Base-by-base conservation (phyloP, 2,797 vertebrate species). In the Characodon lateralis region DNA sequence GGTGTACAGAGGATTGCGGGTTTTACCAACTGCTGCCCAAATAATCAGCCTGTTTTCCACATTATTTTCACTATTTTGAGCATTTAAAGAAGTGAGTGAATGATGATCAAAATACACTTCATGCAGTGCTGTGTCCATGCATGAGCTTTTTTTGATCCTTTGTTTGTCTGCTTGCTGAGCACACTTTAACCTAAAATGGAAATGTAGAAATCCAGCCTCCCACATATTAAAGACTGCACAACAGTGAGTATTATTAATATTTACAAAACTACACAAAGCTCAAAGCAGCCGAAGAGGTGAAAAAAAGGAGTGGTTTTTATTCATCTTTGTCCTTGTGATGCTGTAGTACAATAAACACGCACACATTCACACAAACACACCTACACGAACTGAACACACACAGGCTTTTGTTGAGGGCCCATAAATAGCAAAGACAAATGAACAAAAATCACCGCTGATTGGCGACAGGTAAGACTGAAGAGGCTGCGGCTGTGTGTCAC, bases 401-500 rank as follows among this genome's bases (percentile, higher is more conserved):
- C 24, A 73, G 53, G 82, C 88, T 88, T 91, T 90, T 92, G 86
- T 92, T 91, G 83, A 81, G 78, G 66, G 69, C 41, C 76, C 78
- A 78, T 88, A 87, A 91, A 91, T 81, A 88, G 84, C 3, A 8
- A 77, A 88, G 83, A 91, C 83, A 90, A 89, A 88, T 88, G 84
- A 89, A 89, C 81, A 89, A 88, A 92, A 92, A 89, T 90, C 86
- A 84, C 73, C 6, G 16, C 81, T 90, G 88, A 90, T 86, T 90
- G 89, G 79, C 65, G 87, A 89, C 90, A 90, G 91, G 88, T 92
- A 93, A 84, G 83, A 89, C 85, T 89, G 85, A 89, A 89, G 87
- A 87, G 86, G 77, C 71, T 77, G 74, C 12, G 72, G 55, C 80
- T 85, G 85, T 84, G 84, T 88, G 86, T 88, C 87, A 88, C 78